A percentile compares a stretch with the other conserved stretches of the same genome.
Conservation (phyloP, 2,888 invertebrate genomes). For the Dasypolia templi region DNA sequence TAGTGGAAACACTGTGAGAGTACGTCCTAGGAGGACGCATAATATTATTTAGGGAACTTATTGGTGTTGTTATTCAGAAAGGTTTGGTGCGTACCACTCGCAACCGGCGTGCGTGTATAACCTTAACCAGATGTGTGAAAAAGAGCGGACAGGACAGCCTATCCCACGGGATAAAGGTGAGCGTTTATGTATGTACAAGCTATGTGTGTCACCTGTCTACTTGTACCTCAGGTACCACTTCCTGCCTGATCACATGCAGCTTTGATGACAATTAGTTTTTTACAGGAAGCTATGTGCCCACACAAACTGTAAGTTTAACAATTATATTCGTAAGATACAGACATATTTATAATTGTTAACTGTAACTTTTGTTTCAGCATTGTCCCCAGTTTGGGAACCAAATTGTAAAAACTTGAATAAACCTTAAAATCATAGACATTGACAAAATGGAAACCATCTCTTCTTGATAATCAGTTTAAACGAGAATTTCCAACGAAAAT, state of each 20-base stretch:
- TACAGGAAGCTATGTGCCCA: background rate
- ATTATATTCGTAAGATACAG: background rate
- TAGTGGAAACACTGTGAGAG: no score
- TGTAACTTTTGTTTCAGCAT: background rate
- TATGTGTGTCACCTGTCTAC: no score
- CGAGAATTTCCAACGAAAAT: background rate
- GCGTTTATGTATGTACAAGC: no score
- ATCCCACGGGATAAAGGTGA: no score
- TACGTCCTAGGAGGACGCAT: no score
- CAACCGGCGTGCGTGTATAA: no score
- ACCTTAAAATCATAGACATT: background rate
- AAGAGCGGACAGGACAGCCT: no score
- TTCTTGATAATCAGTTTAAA: constrained; percentile 22
- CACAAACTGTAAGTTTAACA: no score
- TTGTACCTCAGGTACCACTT: background rate
- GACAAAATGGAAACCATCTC: constrained; percentile 8
- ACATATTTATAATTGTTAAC: background rate
- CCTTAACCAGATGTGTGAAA: no score
- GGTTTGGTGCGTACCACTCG: no score
- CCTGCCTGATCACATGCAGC: background rate
- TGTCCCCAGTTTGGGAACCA: background rate
- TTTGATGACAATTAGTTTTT: background rate
- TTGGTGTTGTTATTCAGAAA: no score
- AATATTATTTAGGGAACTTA: no score
- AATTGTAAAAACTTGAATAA: background rate